Evolutionary conservation across 2,797 vertebrate genomes (phyloP).

Genomic region (Prunella strophiata): DNA sequence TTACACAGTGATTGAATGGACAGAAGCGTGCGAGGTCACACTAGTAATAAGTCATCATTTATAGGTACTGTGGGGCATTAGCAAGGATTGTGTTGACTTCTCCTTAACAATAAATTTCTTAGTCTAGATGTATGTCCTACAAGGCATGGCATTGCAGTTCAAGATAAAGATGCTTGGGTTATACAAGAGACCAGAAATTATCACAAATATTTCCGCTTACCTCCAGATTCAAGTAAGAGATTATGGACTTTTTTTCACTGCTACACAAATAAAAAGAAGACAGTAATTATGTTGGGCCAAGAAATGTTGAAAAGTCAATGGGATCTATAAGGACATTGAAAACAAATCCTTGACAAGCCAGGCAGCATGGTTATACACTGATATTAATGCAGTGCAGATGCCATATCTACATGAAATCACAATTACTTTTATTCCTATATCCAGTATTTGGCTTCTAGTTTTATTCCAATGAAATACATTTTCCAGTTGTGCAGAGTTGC

Average conservation of each 20-base stretch:
- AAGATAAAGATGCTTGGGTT: background rate
- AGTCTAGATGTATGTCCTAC: background rate
- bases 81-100: background rate
- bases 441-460: background rate
- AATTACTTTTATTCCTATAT: background rate
- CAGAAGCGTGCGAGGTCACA: background rate
- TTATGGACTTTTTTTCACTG: background rate
- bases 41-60: background rate
- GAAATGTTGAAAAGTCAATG: background rate
- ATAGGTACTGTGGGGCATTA: background rate
- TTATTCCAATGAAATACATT: background rate
- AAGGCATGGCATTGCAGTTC: background rate
- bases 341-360: background rate
- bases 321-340: background rate
- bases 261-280: background rate
- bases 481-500: background rate
- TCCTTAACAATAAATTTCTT: background rate
- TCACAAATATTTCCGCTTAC: background rate
- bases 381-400: background rate
- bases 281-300: background rate
- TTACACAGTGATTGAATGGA: background rate
- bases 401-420: background rate
- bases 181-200: background rate
- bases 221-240: background rate
- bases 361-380: background rate